These are phyloP conservation scores for Scartelaos histophorus DNA, from an alignment of 2,113 vertebrate genomes.

Conservation along the genomic window DNA sequence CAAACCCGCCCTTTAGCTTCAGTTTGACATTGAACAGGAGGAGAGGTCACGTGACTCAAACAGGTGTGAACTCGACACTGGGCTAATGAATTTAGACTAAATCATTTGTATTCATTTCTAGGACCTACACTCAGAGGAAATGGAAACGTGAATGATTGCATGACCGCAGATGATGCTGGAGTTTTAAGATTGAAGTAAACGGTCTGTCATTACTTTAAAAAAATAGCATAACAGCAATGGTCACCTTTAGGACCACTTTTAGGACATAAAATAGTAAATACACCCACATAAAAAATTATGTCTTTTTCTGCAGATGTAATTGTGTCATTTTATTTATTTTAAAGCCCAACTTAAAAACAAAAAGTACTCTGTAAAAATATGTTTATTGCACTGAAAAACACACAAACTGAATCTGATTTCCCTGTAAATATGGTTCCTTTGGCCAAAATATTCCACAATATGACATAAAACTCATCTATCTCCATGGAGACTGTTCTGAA, in stretches of 20 bases:
- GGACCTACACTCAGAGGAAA: slow-evolving; percentile 37
- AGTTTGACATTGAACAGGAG: slow-evolving; percentile 36
- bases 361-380: no score
- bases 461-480: no score
- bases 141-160: background rate
- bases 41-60: slow-evolving; percentile 40
- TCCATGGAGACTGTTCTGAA: no score
- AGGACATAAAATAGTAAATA: background rate
- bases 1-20: background rate
- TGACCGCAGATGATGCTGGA: background rate
- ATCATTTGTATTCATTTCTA: slow-evolving; percentile 51
- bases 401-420: no score
- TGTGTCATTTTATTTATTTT: no score
- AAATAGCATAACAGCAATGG: background rate
- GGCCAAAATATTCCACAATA: no score
- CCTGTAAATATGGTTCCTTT: no score
- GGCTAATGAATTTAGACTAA: slow-evolving; percentile 40
- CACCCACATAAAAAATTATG: background rate
- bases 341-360: no score
- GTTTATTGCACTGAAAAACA: no score
- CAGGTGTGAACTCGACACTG: slow-evolving; percentile 56
- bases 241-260: background rate
- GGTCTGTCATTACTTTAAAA: no score
- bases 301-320: no score
- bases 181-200: background rate